Base-by-base conservation (phyloP, 2,113 vertebrate species). In the Falco punctatus region DNA sequence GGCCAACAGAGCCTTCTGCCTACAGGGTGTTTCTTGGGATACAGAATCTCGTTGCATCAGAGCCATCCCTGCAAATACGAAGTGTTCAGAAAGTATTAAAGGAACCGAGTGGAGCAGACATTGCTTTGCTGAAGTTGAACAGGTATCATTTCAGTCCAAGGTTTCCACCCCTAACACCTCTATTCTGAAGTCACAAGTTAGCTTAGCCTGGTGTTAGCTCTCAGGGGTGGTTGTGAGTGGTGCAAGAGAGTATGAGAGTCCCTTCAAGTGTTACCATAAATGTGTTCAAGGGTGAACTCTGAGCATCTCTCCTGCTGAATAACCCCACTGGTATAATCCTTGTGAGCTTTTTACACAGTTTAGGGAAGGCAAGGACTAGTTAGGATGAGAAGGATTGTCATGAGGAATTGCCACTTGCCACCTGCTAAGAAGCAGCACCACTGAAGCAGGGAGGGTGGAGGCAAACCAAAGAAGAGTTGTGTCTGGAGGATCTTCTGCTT, bases 101-200 rank as follows among this genome's bases (percentile, higher is more conserved):
- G 86, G 99, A 86, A 77, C 98, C 98, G 33, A 30, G 3, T 3
- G 30, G 94, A 33, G 98, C 97, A 5, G 99, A 99, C 51, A 99
- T 99, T 4, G 99, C 99, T 73, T 97, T 99, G 95, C 97, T 99
- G 78, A 99, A 99, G 86, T 97, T 99, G 42, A 95, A 86, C 44
- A 98, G 96, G 99, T 99, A 96, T 21, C 2, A 15, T 58, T 58
- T 70, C 28, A 46, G 30, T 30, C 1, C 9, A 33, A 20, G n/a
- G 19, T 65, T 72, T 44, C 5, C 5, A 40, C 9, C 8, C 23
- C 13, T 67, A 59, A 44, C 12, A 48, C 10, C 15, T 61, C 42
- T 67, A 38, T 12, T 42, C 22, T 54, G 15, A 62, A 85, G 38
- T 61, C 22, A 11, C 7, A 15, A 61, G 7, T 88, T 62, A 55